Conservation (phyloP, 2,888 invertebrate species). For the Drosophila kambysellisi region DNA sequence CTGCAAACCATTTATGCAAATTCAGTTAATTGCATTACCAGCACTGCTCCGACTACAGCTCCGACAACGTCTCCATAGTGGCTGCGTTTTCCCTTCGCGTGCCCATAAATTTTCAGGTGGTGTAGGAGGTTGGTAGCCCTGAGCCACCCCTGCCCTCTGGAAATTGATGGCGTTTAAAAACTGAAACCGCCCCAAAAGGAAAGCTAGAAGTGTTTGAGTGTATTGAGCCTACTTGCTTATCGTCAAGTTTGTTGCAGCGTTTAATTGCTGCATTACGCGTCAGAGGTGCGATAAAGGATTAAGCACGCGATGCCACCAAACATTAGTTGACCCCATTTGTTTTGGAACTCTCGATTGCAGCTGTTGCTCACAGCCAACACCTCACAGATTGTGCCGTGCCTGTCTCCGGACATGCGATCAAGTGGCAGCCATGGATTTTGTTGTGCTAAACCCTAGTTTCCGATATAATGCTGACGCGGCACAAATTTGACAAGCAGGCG, state of each 20-base stretch:
- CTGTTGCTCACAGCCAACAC: constrained; percentile 3
- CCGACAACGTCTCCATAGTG: constrained; percentile 11
- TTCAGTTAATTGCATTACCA: constrained; percentile 69
- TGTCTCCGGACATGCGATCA: constrained; percentile 34
- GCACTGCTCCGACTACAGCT: neutral
- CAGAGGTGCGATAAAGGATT: constrained; percentile 57
- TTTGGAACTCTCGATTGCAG: constrained; percentile 4
- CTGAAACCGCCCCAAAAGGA: constrained; percentile 10
- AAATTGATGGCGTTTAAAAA: constrained; percentile 48
- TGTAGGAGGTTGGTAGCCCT: neutral
- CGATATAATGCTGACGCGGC: constrained; percentile 60
- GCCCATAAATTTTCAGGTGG: constrained; percentile 48
- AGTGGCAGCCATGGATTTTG: constrained; percentile 34
- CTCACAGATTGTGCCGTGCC: constrained; percentile 1
- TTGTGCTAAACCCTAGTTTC: constrained; percentile 54
- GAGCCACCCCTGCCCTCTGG: neutral
- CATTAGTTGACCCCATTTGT: constrained; percentile 54
- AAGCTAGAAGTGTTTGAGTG: neutral
- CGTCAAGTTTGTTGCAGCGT: constrained; percentile 55
- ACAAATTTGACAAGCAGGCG: constrained; percentile 33
- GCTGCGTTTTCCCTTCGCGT: constrained; percentile 51
- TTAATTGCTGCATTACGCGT: constrained; percentile 63
- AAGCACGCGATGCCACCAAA: constrained; percentile 56
- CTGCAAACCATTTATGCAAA: constrained; percentile 72
- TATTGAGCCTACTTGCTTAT: constrained; percentile 38